These are phyloP conservation scores for Tauraco hartlaubi DNA, from an alignment of 2,797 vertebrate species.

Conservation along the genomic window DNA sequence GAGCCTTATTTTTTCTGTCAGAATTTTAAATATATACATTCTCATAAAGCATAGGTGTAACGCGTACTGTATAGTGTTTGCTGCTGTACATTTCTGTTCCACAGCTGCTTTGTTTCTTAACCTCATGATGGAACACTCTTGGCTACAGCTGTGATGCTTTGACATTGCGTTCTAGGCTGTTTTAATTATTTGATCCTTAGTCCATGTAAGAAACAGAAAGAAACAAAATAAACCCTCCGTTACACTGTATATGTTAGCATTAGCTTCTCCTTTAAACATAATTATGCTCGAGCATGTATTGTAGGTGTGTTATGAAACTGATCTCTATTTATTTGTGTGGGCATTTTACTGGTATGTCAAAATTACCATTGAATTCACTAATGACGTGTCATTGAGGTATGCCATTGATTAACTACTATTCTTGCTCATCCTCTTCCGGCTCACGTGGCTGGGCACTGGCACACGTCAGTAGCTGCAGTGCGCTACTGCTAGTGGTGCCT, in stretches of 20 bases:
- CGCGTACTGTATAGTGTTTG: not conserved
- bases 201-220: not conserved
- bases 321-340: not conserved
- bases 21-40: slow-evolving; percentile 37
- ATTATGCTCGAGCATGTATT: not conserved
- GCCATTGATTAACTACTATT: not conserved
- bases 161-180: not conserved
- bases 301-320: not conserved
- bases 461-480: not conserved
- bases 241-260: fast-evolving
- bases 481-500: not conserved
- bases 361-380: not conserved
- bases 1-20: slow-evolving; percentile 63
- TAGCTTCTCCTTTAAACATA: not conserved
- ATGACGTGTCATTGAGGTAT: not conserved
- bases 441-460: not conserved
- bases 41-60: not conserved
- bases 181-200: not conserved
- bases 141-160: not conserved
- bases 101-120: not conserved
- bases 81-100: not conserved
- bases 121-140: not conserved
- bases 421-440: not conserved
- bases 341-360: not conserved
- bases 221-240: not conserved